phyloP scores from a whole-genome alignment of 2,888 invertebrate species.

The Endotricha flammealis region DNA sequence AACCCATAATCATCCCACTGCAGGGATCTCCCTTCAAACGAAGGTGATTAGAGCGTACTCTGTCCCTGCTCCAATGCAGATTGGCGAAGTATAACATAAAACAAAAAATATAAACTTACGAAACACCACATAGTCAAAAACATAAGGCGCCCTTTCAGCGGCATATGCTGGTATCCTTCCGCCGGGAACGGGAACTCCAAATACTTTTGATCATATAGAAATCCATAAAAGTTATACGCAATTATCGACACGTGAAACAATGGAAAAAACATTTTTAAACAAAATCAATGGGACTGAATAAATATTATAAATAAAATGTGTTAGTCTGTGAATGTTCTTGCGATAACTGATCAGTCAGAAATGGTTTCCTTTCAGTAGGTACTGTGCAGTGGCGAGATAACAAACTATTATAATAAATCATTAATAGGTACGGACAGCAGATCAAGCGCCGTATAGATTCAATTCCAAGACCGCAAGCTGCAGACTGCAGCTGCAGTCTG shows the following conservation, averaged over 20 bases:
- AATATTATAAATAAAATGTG: neutral
- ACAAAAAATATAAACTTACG: conserved; percentile 7
- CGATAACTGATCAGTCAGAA: neutral
- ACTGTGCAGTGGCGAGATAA: too few relatives aligned
- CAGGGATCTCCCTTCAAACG: too few relatives aligned
- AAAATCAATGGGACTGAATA: neutral
- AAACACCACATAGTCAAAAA: conserved; percentile 15
- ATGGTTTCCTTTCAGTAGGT: neutral
- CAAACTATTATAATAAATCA: too few relatives aligned
- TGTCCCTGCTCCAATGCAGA: too few relatives aligned
- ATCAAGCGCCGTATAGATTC: too few relatives aligned
- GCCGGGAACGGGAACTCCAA: conserved; percentile 8
- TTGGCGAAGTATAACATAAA: too few relatives aligned
- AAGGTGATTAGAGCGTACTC: too few relatives aligned
- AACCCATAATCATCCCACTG: too few relatives aligned
- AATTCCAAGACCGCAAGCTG: too few relatives aligned
- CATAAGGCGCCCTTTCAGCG: conserved; percentile 8
- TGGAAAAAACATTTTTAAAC: conserved; percentile 7
- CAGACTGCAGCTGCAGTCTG: too few relatives aligned
- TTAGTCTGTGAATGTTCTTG: neutral
- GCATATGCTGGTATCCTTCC: conserved; percentile 4
- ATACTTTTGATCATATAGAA: conserved; percentile 13
- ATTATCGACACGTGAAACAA: conserved; percentile 12
- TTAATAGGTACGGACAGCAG: too few relatives aligned
- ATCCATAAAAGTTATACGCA: conserved; percentile 4